Evolutionary conservation across 2,797 vertebrate genomes (phyloP), one percentile per base, ranked within the genome.

Genomic region (Poecilia gillii): DNA sequence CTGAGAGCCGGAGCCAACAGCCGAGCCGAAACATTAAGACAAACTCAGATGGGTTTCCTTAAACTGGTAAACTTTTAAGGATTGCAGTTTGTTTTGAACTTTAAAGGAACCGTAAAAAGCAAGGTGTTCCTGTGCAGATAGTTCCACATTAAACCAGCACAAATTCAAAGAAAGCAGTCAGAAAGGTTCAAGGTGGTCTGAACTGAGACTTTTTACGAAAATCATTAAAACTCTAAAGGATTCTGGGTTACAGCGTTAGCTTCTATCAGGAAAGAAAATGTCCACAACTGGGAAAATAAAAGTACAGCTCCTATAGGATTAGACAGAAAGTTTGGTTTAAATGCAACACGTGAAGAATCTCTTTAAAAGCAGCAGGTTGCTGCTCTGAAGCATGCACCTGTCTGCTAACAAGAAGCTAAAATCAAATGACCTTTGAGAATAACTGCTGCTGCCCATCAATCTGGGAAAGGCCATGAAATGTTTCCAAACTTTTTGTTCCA

Each of bases 31-130:
- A 46, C 73, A 64, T 51, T 20, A 25, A 73, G 74, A 25, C 9
- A n/a, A 78, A 55, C 71, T 77, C 64, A 49, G 64, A 70, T 1
- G 0, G 46, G 72, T 73, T 33, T 76, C 74, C 7, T 76, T 45
- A 78, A 53, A 78, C 43, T 78, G 31, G 23, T 64, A 33, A 84
- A 77, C 51, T 62, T 59, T 28, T n/a, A 57, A 16, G 49, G 28
- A 41, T 16, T 36, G 28, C 46, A 43, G 66, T 39, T 55, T 43
- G 62, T 41, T 14, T 23, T 77, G 33, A 70, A 4, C 3, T 9
- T 31, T 11, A 43, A 11, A 36, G 31, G 55, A 46, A 33, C 3
- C 8, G 23, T 62, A 12, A 62, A 55, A 16, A 31, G 20, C 8
- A 55, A 75, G 14, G n/a, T 72, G 41, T 72, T 25, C 23, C 4